phyloP scores from a whole-genome alignment of 37 sponge, comb jelly and placozoan genomes.

The Halichondria panicea region DNA sequence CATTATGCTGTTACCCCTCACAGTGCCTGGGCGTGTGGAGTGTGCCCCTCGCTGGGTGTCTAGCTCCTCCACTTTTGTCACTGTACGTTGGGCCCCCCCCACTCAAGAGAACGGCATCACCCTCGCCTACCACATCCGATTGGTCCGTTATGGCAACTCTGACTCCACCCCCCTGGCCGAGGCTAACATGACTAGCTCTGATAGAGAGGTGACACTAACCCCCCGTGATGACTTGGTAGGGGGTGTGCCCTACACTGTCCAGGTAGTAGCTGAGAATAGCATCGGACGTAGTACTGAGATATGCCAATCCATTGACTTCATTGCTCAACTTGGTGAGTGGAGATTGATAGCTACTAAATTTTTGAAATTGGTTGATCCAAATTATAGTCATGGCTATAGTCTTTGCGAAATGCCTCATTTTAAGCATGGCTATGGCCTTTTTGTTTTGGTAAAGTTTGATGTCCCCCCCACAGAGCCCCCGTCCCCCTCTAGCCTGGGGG shows the following conservation, averaged over 20 bases:
- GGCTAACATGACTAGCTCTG: too few species aligned
- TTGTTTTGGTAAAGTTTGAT: background rate
- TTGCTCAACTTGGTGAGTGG: conserved; percentile 9
- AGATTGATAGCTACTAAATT: background rate
- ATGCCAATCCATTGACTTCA: conserved; percentile 9
- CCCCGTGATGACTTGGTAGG: background rate
- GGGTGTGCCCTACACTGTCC: conserved; percentile 37
- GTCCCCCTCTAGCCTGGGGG: background rate
- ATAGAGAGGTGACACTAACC: too few species aligned
- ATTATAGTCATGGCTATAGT: too few species aligned
- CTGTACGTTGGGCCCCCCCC: conserved; percentile 18
- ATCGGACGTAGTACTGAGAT: background rate
- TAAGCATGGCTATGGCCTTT: background rate
- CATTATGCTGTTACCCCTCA: too few species aligned
- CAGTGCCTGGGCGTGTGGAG: conserved; percentile 14
- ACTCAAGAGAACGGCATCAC: conserved; percentile 6
- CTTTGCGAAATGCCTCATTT: background rate
- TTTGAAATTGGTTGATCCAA: background rate
- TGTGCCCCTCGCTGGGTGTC: background rate
- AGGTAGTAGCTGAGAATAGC: conserved; percentile 7
- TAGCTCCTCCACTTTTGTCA: background rate
- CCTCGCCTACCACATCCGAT: background rate
- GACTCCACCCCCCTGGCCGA: too few species aligned
- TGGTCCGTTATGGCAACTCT: conserved; percentile 7
- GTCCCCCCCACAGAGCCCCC: background rate